Evolutionary conservation across 2,888 invertebrate genomes (phyloP).

Genomic region (Homarus gammarus): DNA sequence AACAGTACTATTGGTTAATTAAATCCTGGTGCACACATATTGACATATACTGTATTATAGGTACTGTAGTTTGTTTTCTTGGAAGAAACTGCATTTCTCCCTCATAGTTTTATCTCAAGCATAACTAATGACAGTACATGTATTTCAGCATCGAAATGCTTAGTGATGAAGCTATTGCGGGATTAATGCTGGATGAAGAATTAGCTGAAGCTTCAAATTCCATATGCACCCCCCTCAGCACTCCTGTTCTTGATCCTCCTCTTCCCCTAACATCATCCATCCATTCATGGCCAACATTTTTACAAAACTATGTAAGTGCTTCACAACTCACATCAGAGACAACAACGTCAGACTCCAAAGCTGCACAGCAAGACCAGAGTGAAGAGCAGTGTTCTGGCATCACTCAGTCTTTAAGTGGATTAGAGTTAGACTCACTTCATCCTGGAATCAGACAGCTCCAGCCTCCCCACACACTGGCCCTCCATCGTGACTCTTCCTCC

Average conservation of each 20-base stretch:
- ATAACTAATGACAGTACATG: background rate
- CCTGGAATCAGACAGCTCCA: constrained; percentile 30
- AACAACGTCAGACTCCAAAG: background rate
- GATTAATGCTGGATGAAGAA: constrained; percentile 75
- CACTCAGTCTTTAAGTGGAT: constrained; percentile 34
- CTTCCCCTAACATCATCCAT: constrained; percentile 7
- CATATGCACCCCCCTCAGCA: constrained; percentile 47
- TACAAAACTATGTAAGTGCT: constrained; percentile 23
- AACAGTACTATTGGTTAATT: too few species aligned
- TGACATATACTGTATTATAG: too few species aligned
- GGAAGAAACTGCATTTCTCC: too few species aligned
- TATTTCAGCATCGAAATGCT: constrained; percentile 75
- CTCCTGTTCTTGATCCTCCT: constrained; percentile 30
- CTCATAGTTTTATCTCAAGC: too few species aligned
- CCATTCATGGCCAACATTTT: constrained; percentile 37
- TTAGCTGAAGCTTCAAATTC: constrained; percentile 46
- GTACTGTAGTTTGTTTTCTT: too few species aligned
- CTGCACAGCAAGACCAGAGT: background rate
- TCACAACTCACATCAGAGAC: constrained; percentile 9
- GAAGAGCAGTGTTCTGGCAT: constrained; percentile 6
- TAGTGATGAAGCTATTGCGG: constrained; percentile 75
- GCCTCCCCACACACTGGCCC: constrained; percentile 39
- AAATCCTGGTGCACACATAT: too few species aligned
- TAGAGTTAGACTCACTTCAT: constrained; percentile 25
- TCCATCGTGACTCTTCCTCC: constrained; percentile 50